Conservation (phyloP, 2,888 invertebrate species). For the Rotaria sp. region DNA sequence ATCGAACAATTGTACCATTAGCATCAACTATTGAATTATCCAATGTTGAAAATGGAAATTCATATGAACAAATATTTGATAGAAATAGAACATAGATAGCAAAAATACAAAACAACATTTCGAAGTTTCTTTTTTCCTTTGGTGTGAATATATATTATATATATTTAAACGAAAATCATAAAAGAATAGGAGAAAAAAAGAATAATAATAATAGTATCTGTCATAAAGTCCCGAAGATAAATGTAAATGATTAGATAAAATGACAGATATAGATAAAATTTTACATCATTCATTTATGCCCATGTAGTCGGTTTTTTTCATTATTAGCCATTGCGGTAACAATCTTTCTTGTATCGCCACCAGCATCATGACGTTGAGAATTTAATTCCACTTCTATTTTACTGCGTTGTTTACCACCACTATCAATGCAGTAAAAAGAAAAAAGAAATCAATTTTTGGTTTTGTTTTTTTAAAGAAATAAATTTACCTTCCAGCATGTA, state of each 20-base stretch:
- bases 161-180: not conserved
- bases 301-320: slow-evolving; percentile 6
- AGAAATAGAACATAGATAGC: not conserved
- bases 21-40: not conserved
- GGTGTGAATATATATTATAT: not conserved
- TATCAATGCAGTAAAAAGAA: not conserved
- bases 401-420: slow-evolving; percentile 39
- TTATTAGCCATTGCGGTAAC: not conserved
- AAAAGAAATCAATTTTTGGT: no score
- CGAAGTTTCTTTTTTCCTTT: not conserved
- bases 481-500: not conserved
- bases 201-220: not conserved
- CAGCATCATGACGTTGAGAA: slow-evolving; percentile 31
- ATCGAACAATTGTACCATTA: not conserved
- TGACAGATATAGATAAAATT: not conserved
- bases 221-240: not conserved
- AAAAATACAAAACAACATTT: not conserved
- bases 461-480: not conserved
- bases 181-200: not conserved
- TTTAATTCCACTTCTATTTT: slow-evolving; percentile 36
- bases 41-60: not conserved
- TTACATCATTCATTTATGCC: not conserved
- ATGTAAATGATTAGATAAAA: not conserved
- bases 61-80: not conserved
- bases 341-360: slow-evolving; percentile 35